These are phyloP conservation scores for Caenorhabditis sp. DNA, from an alignment of 2,888 invertebrate species.

Conservation along the genomic window DNA sequence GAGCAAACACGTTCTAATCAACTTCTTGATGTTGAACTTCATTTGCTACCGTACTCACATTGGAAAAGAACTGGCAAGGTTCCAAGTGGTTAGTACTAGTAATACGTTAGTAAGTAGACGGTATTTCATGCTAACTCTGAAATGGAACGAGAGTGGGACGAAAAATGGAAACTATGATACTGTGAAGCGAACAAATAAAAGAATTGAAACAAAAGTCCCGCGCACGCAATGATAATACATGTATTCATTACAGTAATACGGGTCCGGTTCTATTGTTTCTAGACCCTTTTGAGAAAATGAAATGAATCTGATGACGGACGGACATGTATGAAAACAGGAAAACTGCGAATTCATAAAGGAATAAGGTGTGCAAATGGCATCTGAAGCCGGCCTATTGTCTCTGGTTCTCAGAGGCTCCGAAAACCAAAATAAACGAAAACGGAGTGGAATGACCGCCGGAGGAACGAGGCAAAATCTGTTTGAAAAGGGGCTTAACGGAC, in stretches of 20 bases:
- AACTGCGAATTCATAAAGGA: slow-evolving; percentile 16
- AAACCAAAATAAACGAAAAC: slow-evolving; percentile 34
- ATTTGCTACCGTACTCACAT: no score
- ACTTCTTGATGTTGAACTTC: background rate
- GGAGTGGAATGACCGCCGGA: slow-evolving; percentile 17
- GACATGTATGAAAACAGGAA: no score
- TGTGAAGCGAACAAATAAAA: background rate
- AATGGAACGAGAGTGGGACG: background rate
- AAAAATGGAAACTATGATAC: background rate
- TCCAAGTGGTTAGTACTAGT: slow-evolving; percentile 9
- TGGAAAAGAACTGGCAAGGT: background rate
- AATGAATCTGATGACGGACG: no score
- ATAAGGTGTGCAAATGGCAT: slow-evolving; percentile 33
- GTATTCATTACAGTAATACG: no score
- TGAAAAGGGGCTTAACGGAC: slow-evolving; percentile 26
- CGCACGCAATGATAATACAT: no score
- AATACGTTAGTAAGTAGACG: background rate
- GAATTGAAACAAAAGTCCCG: no score
- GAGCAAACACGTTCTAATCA: no score
- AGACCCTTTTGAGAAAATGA: no score
- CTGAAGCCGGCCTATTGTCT: slow-evolving; percentile 25
- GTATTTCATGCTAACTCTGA: slow-evolving; percentile 11
- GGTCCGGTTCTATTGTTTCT: no score
- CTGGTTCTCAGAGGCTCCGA: slow-evolving; percentile 7
- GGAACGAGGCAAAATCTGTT: slow-evolving; percentile 11